Evolutionary conservation across 2,888 invertebrate species (phyloP), one percentile per base, ranked within the genome.

Genomic region (Fragum sueziense): DNA sequence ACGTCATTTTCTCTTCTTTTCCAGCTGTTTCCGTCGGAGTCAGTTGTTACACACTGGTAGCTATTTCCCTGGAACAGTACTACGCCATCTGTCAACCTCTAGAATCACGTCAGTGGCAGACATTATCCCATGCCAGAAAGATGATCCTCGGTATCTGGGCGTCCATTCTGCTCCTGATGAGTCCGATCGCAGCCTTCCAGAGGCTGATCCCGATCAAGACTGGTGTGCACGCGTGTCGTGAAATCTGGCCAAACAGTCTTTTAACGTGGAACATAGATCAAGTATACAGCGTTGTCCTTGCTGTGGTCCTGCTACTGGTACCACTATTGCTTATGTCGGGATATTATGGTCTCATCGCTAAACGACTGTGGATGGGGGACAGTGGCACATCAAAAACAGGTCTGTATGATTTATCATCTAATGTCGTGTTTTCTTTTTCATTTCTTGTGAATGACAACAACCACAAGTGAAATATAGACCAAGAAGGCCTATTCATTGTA

Each of bases 71-170:
- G 86, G 96, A 96, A 91, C 94, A 97, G 14, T 96, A 96, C 93
- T 96, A 96, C 92, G 96, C 96, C 83, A 96, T 96, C 86, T 96
- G 96, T 90, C 95, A 96, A 92, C 96, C 96, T 0, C 92, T 96
- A 59, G 94, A 95, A 71, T 96, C 96, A 0, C 93, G 96, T 47
- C 93, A 95, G 72, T 96, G 96, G 96, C 96, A 96, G 92, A 96
- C 96, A 0, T 80, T 90, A 78, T 95, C 95, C 71, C 96, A 96
- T 92, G 95, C 96, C 41, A 96, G 96, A 92, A 95, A 95, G 90
- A 90, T 89, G 70, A 95, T 92, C 59, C 79, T 85, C 14, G 85
- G 82, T 9, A 90, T 91, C 51, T 93, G 92, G 92, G 90, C 95
- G 14, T 94, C 95, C 52, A 95, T 96, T 85, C 93, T 96, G 47